Conservation (phyloP, 2,888 invertebrate species). For the Venusia cambrica region DNA sequence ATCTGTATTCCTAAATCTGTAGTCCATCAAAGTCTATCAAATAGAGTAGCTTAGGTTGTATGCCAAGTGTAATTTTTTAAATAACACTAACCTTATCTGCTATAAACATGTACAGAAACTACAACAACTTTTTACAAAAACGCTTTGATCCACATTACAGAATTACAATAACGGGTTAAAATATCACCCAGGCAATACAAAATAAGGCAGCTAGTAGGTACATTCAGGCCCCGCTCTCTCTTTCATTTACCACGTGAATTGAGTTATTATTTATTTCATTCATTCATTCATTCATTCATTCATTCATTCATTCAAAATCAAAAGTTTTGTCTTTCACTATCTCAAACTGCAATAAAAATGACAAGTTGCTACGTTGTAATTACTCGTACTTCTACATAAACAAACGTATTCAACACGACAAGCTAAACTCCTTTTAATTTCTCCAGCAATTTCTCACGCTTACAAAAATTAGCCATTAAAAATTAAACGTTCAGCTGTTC, state of each 20-base stretch:
- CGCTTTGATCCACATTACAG: constrained; percentile 14
- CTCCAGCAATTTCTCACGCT: constrained; percentile 20
- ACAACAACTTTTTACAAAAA: too few species aligned
- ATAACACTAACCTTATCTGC: constrained; percentile 26
- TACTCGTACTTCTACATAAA: constrained; percentile 6
- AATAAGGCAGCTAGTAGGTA: too few species aligned
- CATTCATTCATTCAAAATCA: too few species aligned
- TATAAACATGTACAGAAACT: constrained; percentile 31
- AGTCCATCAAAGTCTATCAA: constrained; percentile 10
- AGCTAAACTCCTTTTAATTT: constrained; percentile 11
- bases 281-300: too few species aligned
- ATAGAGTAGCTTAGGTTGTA: constrained; percentile 29
- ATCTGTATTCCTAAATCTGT: too few species aligned
- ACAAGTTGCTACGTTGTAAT: too few species aligned
- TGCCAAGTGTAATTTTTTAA: constrained; percentile 21
- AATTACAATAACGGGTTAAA: constrained; percentile 2
- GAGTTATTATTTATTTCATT: too few species aligned
- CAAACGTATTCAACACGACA: constrained; percentile 11
- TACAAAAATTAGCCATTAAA: constrained; percentile 24
- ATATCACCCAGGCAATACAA: too few species aligned
- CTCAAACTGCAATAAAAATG: too few species aligned
- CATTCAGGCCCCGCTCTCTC: too few species aligned
- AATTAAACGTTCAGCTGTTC: constrained; percentile 25
- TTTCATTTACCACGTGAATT: too few species aligned
- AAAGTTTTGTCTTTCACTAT: too few species aligned